Conservation (phyloP, 2,797 vertebrate genomes). For the Phaenicophaeus curvirostris region DNA sequence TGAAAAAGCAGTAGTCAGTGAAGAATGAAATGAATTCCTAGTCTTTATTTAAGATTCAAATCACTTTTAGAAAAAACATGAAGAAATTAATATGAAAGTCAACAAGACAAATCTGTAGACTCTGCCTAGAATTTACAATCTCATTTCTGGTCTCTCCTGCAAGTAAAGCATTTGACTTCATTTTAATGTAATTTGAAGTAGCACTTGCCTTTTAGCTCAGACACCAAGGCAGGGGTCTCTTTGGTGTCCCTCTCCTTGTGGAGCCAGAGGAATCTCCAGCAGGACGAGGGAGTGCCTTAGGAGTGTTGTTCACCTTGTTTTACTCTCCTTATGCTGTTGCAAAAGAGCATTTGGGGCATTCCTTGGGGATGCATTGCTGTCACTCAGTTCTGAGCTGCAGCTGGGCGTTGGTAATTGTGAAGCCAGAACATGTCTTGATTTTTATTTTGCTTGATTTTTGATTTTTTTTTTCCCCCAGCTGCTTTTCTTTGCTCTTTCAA, state of each 20-base stretch:
- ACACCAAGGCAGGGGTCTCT: rapidly evolving
- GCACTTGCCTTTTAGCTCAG: background rate
- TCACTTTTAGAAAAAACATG: background rate
- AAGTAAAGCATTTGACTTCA: background rate
- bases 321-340: background rate
- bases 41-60: conserved; percentile 3
- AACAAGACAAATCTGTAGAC: background rate
- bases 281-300: background rate
- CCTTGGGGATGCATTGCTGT: background rate
- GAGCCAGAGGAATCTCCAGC: background rate
- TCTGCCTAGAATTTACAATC: background rate
- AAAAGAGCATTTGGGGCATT: background rate
- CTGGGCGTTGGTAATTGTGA: background rate
- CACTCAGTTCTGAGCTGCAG: background rate
- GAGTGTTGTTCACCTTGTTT: background rate
- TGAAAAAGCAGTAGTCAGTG: conserved; percentile 1
- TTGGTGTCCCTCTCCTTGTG: rapidly evolving
- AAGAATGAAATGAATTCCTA: conserved; percentile 20
- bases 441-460: no score
- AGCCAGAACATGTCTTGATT: background rate
- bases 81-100: background rate
- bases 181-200: background rate
- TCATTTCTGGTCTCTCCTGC: background rate
- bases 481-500: background rate
- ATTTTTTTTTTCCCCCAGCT: no score